Conservation (phyloP, 2,888 invertebrate genomes). For the Cistogaster globosa region DNA sequence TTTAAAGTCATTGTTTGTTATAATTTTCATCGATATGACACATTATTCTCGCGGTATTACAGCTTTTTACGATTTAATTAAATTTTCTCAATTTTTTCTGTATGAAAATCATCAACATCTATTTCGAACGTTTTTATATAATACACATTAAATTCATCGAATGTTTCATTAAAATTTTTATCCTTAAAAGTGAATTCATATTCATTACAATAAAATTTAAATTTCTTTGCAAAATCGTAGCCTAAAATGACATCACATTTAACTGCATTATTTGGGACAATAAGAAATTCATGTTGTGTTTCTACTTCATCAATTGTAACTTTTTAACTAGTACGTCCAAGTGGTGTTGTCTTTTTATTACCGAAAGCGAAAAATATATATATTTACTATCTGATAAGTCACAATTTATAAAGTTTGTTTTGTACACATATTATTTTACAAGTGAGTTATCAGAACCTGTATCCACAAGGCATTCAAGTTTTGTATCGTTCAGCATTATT, state of each 20-base stretch:
- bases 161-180: conserved; percentile 26
- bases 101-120: conserved; percentile 9
- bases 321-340: conserved; percentile 10
- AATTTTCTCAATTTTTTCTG: conserved; percentile 19
- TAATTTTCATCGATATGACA: no score
- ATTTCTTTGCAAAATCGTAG: conserved; percentile 53
- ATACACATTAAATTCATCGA: neutral
- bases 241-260: conserved; percentile 54
- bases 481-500: neutral
- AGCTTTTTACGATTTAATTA: neutral
- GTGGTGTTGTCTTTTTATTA: conserved; percentile 29
- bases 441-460: conserved; percentile 35
- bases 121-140: conserved; percentile 9
- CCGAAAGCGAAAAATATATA: conserved; percentile 27
- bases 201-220: conserved; percentile 7
- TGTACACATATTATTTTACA: neutral
- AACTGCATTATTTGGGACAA: conserved; percentile 48
- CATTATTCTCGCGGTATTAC: no score
- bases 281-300: conserved; percentile 54
- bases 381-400: neutral
- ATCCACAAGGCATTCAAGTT: conserved; percentile 33
- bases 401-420: conserved; percentile 7
- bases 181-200: conserved; percentile 24
- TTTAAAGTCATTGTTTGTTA: no score
- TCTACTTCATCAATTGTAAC: conserved; percentile 13